Percentiles rank a stretch among this genome's conserved stretches.
Evolutionary conservation across 2,888 invertebrate genomes (phyloP).

Genomic region (Orthosia gracilis): DNA sequence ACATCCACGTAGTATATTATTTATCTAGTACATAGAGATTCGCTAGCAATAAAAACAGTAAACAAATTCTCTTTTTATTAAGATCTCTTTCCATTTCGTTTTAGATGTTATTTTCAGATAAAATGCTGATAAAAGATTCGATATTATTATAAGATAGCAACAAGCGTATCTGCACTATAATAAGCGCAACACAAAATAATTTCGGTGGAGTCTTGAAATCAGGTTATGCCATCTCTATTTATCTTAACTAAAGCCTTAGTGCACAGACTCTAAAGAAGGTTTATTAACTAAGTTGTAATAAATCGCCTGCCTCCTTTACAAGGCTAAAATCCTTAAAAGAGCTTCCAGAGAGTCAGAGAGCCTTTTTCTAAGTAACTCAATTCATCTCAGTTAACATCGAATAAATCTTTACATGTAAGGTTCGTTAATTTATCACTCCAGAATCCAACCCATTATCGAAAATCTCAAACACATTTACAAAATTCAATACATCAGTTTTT

Average conservation of each 20-base stretch:
- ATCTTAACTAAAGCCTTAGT: slow-evolving; percentile 10
- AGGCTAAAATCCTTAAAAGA: slow-evolving; percentile 41
- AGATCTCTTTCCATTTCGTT: not conserved
- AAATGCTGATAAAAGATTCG: not conserved
- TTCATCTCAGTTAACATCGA: slow-evolving; percentile 27
- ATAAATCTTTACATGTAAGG: slow-evolving; percentile 50
- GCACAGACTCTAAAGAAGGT: slow-evolving; percentile 8
- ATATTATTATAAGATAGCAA: not conserved
- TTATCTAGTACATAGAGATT: too few species aligned
- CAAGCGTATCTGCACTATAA: not conserved
- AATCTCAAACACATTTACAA: slow-evolving; percentile 16
- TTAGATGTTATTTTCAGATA: not conserved
- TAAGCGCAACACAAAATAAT: not conserved
- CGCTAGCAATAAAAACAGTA: not conserved
- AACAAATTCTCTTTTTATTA: not conserved
- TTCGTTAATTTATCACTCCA: slow-evolving; percentile 27
- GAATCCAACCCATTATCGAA: slow-evolving; percentile 1
- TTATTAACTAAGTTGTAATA: slow-evolving; percentile 27
- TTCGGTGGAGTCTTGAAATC: not conserved
- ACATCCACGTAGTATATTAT: too few species aligned
- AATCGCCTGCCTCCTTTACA: slow-evolving; percentile 43
- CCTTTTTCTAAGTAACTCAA: slow-evolving; percentile 34
- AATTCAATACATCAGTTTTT: slow-evolving; percentile 22
- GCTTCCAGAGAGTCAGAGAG: slow-evolving; percentile 24
- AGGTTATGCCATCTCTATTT: not conserved